These are phyloP conservation scores for Philaenus spumarius DNA, from an alignment of 1,140 invertebrate genomes.

Conservation along the genomic window DNA sequence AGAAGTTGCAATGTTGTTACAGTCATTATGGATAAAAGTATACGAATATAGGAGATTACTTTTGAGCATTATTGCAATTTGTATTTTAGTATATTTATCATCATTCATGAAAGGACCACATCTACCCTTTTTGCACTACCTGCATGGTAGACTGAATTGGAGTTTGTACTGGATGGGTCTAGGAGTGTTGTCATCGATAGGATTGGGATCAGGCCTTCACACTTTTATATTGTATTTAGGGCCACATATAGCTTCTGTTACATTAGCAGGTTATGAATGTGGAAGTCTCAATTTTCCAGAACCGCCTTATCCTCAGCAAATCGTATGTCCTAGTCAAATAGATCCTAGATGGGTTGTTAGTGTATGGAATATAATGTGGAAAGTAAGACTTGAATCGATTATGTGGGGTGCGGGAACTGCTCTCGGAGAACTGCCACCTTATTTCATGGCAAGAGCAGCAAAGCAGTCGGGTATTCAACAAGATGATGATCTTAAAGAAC, in stretches of 20 bases:
- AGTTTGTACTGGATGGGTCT: slow-evolving; percentile 92
- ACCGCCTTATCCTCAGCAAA: slow-evolving; percentile 84
- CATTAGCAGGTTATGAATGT: slow-evolving; percentile 96
- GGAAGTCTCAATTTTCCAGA: slow-evolving; percentile 89
- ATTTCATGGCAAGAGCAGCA: slow-evolving; percentile 96
- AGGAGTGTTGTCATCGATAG: slow-evolving; percentile 94
- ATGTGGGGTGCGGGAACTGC: slow-evolving; percentile 98
- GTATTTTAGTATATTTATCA: background rate
- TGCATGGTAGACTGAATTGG: slow-evolving; percentile 55
- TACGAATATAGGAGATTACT: slow-evolving; percentile 38
- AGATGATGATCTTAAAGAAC: slow-evolving; percentile 67
- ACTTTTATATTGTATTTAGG: slow-evolving; percentile 97
- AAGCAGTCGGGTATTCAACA: slow-evolving; percentile 65
- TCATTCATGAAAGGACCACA: slow-evolving; percentile 49
- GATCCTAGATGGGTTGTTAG: slow-evolving; percentile 53
- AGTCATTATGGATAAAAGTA: slow-evolving; percentile 47
- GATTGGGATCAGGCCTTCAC: slow-evolving; percentile 95
- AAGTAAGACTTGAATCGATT: slow-evolving; percentile 90
- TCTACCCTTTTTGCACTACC: slow-evolving; percentile 46
- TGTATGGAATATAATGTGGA: slow-evolving; percentile 87
- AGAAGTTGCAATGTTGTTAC: slow-evolving; percentile 58
- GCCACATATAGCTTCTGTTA: slow-evolving; percentile 89
- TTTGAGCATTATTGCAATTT: slow-evolving; percentile 28
- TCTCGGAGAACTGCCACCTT: slow-evolving; percentile 89
- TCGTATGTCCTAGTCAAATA: slow-evolving; percentile 64